Evolutionary conservation across 2,797 vertebrate genomes (phyloP).

Genomic region (Lithobates sylvaticus): DNA sequence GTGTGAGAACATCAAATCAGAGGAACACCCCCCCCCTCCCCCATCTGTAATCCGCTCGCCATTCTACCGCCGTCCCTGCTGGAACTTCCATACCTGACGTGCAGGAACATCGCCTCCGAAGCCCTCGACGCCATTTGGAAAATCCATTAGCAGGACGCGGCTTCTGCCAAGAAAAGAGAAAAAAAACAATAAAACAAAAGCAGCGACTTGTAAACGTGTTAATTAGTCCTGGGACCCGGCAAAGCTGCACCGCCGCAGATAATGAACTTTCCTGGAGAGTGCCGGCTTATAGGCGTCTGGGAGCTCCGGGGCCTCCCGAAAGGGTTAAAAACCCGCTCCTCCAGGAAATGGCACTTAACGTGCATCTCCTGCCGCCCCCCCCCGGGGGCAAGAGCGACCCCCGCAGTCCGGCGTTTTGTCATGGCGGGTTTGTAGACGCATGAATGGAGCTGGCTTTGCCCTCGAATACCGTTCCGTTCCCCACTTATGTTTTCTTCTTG

Average conservation of each 20-base stretch:
- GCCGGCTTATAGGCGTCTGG: not conserved
- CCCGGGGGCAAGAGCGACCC: slow-evolving; percentile 7
- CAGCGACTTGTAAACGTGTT: slow-evolving; percentile 59
- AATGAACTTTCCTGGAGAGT: slow-evolving; percentile 51
- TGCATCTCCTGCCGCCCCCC: slow-evolving; percentile 7
- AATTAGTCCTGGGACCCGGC: slow-evolving; percentile 53
- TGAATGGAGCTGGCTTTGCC: slow-evolving; percentile 27
- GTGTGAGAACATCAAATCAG: no score
- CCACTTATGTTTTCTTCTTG: not conserved
- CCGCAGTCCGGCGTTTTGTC: slow-evolving; percentile 27
- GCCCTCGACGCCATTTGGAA: slow-evolving; percentile 44
- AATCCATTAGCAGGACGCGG: slow-evolving; percentile 44
- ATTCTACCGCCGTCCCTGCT: slow-evolving; percentile 12
- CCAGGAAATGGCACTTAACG: not conserved
- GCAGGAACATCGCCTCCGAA: slow-evolving; percentile 9
- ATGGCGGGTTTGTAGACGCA: slow-evolving; percentile 20
- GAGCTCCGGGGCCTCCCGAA: not conserved
- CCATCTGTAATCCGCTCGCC: not conserved
- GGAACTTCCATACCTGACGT: slow-evolving; percentile 46
- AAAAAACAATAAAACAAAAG: slow-evolving; percentile 61
- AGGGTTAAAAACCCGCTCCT: slow-evolving; percentile 27
- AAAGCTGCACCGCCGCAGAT: slow-evolving; percentile 50
- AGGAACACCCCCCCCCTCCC: no score
- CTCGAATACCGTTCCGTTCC: not conserved
- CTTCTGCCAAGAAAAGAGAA: slow-evolving; percentile 55